These are phyloP conservation scores for Haliclona indistincta DNA, from an alignment of 37 sponge, comb jelly and placozoan genomes.

Conservation along the genomic window DNA sequence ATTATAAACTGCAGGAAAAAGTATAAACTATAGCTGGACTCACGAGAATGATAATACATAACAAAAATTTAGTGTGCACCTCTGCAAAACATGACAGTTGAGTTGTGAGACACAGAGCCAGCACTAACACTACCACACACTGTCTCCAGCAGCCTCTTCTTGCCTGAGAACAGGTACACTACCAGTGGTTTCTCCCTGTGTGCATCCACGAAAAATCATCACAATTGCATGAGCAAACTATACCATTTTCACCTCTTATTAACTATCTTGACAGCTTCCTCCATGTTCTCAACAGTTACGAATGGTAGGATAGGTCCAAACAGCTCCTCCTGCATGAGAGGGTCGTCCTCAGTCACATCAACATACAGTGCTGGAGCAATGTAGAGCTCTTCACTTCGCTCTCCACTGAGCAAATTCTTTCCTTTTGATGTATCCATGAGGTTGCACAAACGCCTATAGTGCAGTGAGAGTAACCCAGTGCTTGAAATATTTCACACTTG, in stretches of 20 bases:
- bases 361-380: slow-evolving; percentile 85
- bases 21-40: too few species aligned
- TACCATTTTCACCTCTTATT: slow-evolving; percentile 52
- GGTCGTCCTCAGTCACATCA: slow-evolving; percentile 71
- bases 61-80: too few species aligned
- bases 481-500: neutral
- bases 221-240: neutral
- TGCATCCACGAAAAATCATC: neutral
- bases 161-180: slow-evolving; percentile 84
- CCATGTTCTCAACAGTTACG: slow-evolving; percentile 59
- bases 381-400: slow-evolving; percentile 56
- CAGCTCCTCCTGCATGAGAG: slow-evolving; percentile 88
- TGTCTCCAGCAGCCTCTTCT: slow-evolving; percentile 38
- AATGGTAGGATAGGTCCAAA: slow-evolving; percentile 91
- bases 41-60: too few species aligned
- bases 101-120: slow-evolving; percentile 75
- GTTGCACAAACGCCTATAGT: slow-evolving; percentile 56
- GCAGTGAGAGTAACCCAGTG: neutral
- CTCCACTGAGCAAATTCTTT: slow-evolving; percentile 61
- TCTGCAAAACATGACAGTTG: slow-evolving; percentile 66
- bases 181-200: slow-evolving; percentile 86
- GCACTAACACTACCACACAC: slow-evolving; percentile 55
- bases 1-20: slow-evolving; percentile 30
- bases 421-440: slow-evolving; percentile 55
- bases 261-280: slow-evolving; percentile 79